A percentile compares a stretch with the other conserved stretches of the same genome.
Conservation (phyloP, 2,113 vertebrate species). For the Crotalus helleri region DNA sequence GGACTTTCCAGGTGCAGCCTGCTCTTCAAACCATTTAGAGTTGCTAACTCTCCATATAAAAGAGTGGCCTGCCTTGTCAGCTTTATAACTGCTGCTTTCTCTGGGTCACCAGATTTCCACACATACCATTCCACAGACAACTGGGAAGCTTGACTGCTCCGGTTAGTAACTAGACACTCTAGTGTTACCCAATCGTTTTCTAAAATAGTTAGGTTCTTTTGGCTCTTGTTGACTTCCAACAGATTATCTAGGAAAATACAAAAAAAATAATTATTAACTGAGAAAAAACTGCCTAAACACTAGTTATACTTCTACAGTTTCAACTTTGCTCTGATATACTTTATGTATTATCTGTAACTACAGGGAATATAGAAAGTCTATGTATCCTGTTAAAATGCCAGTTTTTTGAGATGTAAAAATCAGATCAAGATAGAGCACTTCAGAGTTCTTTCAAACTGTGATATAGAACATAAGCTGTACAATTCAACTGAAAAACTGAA, state of each 20-base stretch:
- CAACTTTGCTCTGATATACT: neutral
- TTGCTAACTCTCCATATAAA: conserved; percentile 69
- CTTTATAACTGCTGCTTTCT: conserved; percentile 77
- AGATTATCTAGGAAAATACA: conserved; percentile 75
- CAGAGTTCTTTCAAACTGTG: neutral
- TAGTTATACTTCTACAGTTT: neutral
- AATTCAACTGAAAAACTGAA: neutral
- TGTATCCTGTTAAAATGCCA: neutral
- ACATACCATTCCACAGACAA: conserved; percentile 87
- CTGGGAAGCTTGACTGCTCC: conserved; percentile 82
- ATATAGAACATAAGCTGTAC: neutral
- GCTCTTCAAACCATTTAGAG: conserved; percentile 72
- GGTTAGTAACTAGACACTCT: conserved; percentile 83
- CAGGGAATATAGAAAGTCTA: neutral
- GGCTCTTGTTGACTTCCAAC: conserved; percentile 84
- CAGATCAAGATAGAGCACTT: neutral
- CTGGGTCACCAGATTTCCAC: conserved; percentile 71
- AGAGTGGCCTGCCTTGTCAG: conserved; percentile 76
- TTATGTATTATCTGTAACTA: neutral
- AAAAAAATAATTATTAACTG: neutral
- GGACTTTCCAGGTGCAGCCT: conserved; percentile 84
- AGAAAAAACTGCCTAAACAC: neutral
- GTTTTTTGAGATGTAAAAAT: neutral
- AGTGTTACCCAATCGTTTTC: conserved; percentile 88
- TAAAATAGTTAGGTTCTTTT: conserved; percentile 81